Evolutionary conservation across 2,888 invertebrate species (phyloP).

Genomic region (Aphidius colemani): DNA sequence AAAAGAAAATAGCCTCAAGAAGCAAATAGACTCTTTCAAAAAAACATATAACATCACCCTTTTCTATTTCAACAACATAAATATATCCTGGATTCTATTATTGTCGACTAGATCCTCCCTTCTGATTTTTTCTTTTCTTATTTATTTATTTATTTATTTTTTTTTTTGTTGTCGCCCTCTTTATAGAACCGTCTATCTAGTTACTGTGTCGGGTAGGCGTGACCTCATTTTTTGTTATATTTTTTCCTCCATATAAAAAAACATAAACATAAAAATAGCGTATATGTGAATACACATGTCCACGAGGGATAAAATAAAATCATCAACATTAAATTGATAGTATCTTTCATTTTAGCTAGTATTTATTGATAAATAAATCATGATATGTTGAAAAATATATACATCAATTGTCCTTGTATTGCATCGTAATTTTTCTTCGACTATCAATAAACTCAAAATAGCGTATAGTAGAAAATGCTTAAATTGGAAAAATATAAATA

Average conservation of each 20-base stretch:
- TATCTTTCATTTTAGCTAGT: too few relatives aligned
- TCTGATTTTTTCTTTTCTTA: constrained; percentile 8
- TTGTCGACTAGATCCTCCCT: constrained; percentile 11
- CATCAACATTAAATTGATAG: too few relatives aligned
- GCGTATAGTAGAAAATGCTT: too few relatives aligned
- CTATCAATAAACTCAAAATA: too few relatives aligned
- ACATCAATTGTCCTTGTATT: too few relatives aligned
- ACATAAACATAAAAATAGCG: background rate
- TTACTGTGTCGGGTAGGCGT: too few relatives aligned
- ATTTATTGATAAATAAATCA: too few relatives aligned
- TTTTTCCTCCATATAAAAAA: background rate
- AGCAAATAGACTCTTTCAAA: background rate
- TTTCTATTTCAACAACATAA: constrained; percentile 12
- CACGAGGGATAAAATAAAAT: too few relatives aligned
- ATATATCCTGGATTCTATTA: constrained; percentile 18
- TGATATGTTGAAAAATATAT: too few relatives aligned
- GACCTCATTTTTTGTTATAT: constrained; percentile 8
- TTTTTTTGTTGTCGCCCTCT: background rate
- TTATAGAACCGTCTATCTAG: too few relatives aligned
- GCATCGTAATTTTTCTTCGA: too few relatives aligned
- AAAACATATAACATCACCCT: background rate
- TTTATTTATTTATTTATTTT: constrained; percentile 8
- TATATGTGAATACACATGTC: background rate
- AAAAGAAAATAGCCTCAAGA: background rate
- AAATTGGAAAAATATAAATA: too few relatives aligned